These are phyloP conservation scores for Emydura subglobosa DNA, from an alignment of 2,113 vertebrate species.

Conservation along the genomic window DNA sequence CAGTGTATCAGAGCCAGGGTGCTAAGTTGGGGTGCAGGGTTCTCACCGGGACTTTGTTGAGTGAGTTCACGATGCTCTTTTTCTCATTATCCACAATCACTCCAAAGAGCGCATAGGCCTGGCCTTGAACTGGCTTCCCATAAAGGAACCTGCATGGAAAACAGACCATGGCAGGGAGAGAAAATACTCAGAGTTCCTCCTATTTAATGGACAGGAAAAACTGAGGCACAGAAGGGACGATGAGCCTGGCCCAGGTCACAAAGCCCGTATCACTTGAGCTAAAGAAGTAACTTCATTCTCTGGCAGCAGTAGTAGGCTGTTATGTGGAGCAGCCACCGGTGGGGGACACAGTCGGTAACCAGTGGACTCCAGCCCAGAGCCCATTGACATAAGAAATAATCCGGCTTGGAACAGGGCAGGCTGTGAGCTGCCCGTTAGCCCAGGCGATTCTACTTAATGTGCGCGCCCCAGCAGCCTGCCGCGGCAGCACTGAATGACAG, in stretches of 20 bases:
- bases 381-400: not conserved
- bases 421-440: not conserved
- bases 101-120: conserved; percentile 83
- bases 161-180: not conserved
- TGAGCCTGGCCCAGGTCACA: not conserved
- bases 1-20: not conserved
- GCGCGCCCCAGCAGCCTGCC: not conserved
- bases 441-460: not conserved
- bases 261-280: not conserved
- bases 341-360: not conserved
- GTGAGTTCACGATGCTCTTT: conserved; percentile 75
- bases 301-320: not conserved
- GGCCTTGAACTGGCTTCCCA: conserved; percentile 77
- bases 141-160: conserved; percentile 79
- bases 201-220: not conserved
- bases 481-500: not conserved
- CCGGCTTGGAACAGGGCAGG: not conserved
- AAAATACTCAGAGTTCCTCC: not conserved
- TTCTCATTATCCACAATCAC: conserved; percentile 57
- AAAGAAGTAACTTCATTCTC: not conserved
- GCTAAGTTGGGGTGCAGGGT: not conserved
- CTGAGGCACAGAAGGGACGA: not conserved
- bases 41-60: conserved; percentile 71
- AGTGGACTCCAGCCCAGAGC: not conserved
- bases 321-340: too few relatives aligned